Conservation (phyloP, 2,888 invertebrate genomes). For the Hypolimnas misippus region DNA sequence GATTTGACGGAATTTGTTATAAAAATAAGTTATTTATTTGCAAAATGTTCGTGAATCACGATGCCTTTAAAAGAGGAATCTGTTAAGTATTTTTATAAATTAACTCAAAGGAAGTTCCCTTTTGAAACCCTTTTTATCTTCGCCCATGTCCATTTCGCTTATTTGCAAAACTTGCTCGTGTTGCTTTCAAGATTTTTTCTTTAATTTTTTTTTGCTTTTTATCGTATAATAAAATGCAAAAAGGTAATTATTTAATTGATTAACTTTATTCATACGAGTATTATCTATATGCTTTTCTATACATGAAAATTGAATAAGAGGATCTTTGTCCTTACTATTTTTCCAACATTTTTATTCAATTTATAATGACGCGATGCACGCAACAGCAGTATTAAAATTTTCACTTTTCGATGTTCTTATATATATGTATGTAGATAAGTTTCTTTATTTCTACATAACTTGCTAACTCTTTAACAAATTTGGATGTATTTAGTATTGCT, state of each 20-base stretch:
- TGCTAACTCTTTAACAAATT: no score
- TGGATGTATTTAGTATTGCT: no score
- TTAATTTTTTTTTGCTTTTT: slow-evolving; percentile 32
- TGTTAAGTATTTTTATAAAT: slow-evolving; percentile 43
- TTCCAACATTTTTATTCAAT: no score
- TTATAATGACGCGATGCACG: no score
- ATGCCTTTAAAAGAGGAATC: slow-evolving; percentile 49
- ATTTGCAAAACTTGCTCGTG: slow-evolving; percentile 39
- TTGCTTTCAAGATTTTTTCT: slow-evolving; percentile 41
- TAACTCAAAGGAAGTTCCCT: slow-evolving; percentile 44
- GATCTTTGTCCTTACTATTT: no score
- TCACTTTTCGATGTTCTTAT: no score
- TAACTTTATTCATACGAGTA: background rate
- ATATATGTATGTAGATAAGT: no score
- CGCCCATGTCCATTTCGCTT: slow-evolving; percentile 43
- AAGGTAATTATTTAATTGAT: background rate
- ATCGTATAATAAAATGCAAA: slow-evolving; percentile 16
- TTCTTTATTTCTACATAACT: no score
- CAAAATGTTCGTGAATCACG: slow-evolving; percentile 37
- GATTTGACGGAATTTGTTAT: background rate
- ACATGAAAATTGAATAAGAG: no score
- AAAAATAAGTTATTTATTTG: slow-evolving; percentile 20
- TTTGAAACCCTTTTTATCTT: slow-evolving; percentile 45
- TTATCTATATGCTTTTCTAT: no score
- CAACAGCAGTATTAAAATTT: no score